phyloP scores from a whole-genome alignment of 23 tunicate genomes.

The Trididemnum clinides region DNA sequence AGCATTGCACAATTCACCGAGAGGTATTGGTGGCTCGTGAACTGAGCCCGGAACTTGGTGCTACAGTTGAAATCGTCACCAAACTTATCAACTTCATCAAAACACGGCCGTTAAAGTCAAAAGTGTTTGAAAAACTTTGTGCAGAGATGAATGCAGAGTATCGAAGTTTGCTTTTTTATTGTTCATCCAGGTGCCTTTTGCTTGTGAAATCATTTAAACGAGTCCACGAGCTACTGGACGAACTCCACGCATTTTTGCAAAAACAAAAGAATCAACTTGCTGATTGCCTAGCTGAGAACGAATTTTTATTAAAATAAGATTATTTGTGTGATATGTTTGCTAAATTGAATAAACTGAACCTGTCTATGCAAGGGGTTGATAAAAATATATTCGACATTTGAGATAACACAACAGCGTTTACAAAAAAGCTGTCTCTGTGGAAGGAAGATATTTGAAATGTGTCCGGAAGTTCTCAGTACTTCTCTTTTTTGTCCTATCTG shows the following conservation, averaged over 20 bases:
- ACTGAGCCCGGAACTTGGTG: not conserved
- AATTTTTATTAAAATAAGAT: not conserved
- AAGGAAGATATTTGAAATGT: not conserved
- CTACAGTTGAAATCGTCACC: not conserved
- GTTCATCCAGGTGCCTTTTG: not conserved
- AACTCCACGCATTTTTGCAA: not conserved
- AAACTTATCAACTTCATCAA: not conserved
- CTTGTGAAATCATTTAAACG: not conserved
- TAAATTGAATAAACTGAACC: not conserved
- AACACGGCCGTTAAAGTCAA: not conserved
- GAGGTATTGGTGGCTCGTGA: not conserved
- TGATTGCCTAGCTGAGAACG: not conserved
- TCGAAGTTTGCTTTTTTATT: not conserved
- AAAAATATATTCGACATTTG: not conserved
- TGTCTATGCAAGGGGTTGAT: not conserved
- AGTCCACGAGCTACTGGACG: not conserved
- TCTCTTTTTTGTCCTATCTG: too few species aligned
- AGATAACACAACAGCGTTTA: too few species aligned
- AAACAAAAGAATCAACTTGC: not conserved
- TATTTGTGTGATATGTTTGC: not conserved
- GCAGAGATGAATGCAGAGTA: not conserved
- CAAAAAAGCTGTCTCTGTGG: not conserved
- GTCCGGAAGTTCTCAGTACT: too few species aligned
- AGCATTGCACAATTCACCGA: not conserved
- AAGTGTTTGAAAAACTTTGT: slow-evolving; percentile 29